Base-by-base conservation (phyloP, 2,797 vertebrate species). In the Holocentrus rufus region DNA sequence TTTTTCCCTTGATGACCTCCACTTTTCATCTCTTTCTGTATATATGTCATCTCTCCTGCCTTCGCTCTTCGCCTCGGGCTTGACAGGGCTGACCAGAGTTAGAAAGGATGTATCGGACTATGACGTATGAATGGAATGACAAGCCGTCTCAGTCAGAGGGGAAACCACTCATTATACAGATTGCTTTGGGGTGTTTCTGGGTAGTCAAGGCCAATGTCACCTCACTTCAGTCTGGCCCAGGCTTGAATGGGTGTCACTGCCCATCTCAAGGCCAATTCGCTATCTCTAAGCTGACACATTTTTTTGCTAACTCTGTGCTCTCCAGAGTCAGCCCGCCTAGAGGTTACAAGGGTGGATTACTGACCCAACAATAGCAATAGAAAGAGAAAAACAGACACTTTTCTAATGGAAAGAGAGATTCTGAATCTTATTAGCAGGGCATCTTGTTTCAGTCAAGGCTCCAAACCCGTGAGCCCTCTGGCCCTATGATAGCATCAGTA, bases 91-190 rank as follows among this genome's bases (percentile, higher is more conserved):
- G 77, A 77, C 46, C 50, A 2, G 65, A 78, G 75, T 44, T 72
- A 10, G 76, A 77, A 77, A 82, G 88, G 86, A 91, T 74, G 84
- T 77, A 85, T 84, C 65, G 74, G 83, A 77, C 79, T 74, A 60
- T 49, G 74, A 74, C 47, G 65, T 77, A 85, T 82, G 86, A 88
- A 89, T 59, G 60, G 69, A 84, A 84, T 84, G 89, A 90, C 88
- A 83, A 82, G 83, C 82, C 80, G 72, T 85, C 69, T 82, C 79
- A 88, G 84, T 85, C 83, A 54, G 86, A 88, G 78, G 84, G 85
- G 82, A 86, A 89, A 80, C 69, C 76, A 82, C 92, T 93, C 91
- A 90, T 94, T 92, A 93, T 82, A 90, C 90, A 92, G 85, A 92
- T 87, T 92, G 90, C 88, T 89, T 76, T 75, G 74, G 84, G 68